phyloP scores from a whole-genome alignment of 2,888 invertebrate species.

The Pyralis farinalis region DNA sequence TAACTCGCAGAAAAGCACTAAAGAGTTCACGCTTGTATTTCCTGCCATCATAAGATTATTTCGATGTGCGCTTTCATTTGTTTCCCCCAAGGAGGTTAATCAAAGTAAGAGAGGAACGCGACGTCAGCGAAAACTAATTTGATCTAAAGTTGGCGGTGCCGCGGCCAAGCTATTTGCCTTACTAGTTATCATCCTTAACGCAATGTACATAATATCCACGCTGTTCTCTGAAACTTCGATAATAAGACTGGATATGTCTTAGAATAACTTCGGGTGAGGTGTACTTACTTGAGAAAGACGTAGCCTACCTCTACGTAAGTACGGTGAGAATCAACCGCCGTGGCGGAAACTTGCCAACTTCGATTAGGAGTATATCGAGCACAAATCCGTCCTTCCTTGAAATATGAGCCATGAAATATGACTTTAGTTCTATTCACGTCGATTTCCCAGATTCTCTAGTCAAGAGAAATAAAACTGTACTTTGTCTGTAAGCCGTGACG shows the following conservation, averaged over 20 bases:
- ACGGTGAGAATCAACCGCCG: conserved; percentile 44
- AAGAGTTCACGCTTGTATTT: not conserved
- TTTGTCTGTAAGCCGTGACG: no score
- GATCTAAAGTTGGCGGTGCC: conserved; percentile 59
- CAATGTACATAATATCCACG: conserved; percentile 55
- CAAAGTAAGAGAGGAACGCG: conserved; percentile 51
- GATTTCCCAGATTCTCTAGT: not conserved
- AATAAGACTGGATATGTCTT: conserved; percentile 33
- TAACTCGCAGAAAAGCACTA: not conserved
- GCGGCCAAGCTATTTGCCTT: conserved; percentile 58
- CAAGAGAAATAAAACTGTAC: no score
- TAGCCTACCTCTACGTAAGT: conserved; percentile 30
- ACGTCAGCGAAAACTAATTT: conserved; percentile 67
- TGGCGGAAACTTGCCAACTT: conserved; percentile 43
- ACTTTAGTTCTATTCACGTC: not conserved
- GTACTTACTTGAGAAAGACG: conserved; percentile 15
- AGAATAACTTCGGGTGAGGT: conserved; percentile 23
- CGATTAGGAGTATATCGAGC: conserved; percentile 55
- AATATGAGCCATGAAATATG: conserved; percentile 44
- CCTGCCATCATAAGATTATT: conserved; percentile 17
- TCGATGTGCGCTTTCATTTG: conserved; percentile 36
- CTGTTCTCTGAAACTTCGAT: conserved; percentile 30
- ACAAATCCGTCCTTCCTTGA: conserved; percentile 59
- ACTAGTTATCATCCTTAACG: conserved; percentile 59
- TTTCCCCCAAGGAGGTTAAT: conserved; percentile 57